Base-by-base conservation (phyloP, 2,113 vertebrate species). In the Sorex fumeus region DNA sequence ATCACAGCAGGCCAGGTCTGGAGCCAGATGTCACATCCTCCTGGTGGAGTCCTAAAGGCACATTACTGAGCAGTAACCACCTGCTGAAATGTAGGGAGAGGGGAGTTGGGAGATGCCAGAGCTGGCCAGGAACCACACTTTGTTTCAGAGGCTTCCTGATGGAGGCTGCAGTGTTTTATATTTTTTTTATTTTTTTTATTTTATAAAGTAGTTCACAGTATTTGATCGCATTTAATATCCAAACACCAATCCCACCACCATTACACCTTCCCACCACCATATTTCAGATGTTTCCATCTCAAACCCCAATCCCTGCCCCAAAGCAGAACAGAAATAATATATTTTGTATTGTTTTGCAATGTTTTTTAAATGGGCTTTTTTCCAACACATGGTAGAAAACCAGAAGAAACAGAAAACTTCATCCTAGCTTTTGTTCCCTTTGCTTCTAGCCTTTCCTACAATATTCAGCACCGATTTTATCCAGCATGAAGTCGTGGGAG, bases 381-480 rank as follows among this genome's bases (percentile, higher is more conserved):
- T 40, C 11, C 47, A 30, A 6, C 27, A 50, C 71, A 28, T 60
- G 19, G 53, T 21, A 43, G 25, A 64, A 85, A 88, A 53, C 10
- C 4, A 62, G 77, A 86, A 8, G 45, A 57, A 86, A 45, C 10
- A 69, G 19, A 71, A 75, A 12, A 66, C 75, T 77, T 18, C 9
- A 19, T 81, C 74, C 84, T 32, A 79, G 72, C 28, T 40, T 82
- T 79, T 30, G 94, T 66, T 70, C 7, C 0, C 88, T 36, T 90
- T 76, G 74, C 91, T 81, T 64, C 85, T 96, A 99, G 99, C 97
- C 34, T 99, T 99, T 92, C 99, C 99, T 0, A 98, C 96, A 87
- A 97, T 99, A 81, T 99, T 99, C 97, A 98, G 97, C 36, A 98
- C 98, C 40, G 94, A 91, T 75, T 96, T 99, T 96, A 98, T 99